Evolutionary conservation across 2,113 vertebrate genomes (phyloP).

Genomic region (Entomyzon cyanotis): DNA sequence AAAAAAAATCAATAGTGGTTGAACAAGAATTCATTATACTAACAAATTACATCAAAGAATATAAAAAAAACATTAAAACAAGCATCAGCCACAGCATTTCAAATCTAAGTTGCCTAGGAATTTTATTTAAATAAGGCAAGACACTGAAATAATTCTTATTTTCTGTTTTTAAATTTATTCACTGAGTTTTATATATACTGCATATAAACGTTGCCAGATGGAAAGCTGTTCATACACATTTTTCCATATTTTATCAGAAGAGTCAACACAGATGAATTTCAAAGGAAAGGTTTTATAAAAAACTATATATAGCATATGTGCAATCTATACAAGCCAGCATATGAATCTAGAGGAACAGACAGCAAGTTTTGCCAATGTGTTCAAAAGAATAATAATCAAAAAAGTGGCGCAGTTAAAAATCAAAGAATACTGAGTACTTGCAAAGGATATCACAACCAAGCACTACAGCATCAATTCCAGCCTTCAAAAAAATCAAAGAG

Average conservation of each 20-base stretch:
- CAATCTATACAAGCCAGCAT: background rate
- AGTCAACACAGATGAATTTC: background rate
- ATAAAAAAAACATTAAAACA: background rate
- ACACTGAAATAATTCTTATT: background rate
- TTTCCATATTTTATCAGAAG: background rate
- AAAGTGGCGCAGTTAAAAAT: constrained; percentile 1
- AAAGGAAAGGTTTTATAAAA: background rate
- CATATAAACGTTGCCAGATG: background rate
- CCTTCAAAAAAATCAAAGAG: constrained; percentile 29
- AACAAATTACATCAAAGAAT: background rate
- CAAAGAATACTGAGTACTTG: background rate
- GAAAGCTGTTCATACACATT: background rate
- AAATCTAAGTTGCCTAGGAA: background rate
- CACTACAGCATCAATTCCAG: background rate
- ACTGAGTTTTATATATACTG: background rate
- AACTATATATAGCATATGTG: background rate
- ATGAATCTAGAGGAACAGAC: background rate
- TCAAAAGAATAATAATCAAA: constrained; percentile 46
- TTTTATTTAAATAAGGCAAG: background rate
- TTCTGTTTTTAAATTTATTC: background rate
- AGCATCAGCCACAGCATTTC: background rate
- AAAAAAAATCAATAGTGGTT: background rate
- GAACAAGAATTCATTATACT: background rate
- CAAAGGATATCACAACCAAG: constrained; percentile 1
- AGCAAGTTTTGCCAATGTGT: background rate